Evolutionary conservation across 2,888 invertebrate genomes (phyloP).

Genomic region (Notocelia uddmanniana): DNA sequence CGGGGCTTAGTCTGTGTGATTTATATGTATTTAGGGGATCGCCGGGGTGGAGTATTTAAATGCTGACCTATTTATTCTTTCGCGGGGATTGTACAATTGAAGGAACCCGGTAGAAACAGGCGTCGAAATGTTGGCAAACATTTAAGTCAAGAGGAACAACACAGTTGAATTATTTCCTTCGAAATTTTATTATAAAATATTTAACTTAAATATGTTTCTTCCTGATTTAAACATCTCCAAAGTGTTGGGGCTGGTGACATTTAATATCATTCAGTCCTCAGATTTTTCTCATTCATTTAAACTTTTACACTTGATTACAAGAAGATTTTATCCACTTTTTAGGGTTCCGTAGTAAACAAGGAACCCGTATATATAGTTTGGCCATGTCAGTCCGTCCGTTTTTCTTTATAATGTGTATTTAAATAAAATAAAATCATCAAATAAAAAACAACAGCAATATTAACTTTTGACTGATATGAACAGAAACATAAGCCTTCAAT

Average conservation of each 20-base stretch:
- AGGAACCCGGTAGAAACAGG: conserved; percentile 13
- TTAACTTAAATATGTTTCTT: neutral
- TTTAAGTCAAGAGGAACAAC: conserved; percentile 13
- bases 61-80: conserved; percentile 62
- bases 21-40: conserved; percentile 67
- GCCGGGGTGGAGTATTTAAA: conserved; percentile 61
- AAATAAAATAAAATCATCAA: no score
- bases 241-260: neutral
- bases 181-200: neutral
- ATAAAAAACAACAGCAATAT: no score
- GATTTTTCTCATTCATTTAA: neutral
- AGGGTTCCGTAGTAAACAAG: no score
- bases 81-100: conserved; percentile 36
- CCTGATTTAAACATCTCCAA: neutral
- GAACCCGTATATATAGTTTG: no score
- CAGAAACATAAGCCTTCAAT: no score
- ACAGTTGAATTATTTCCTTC: neutral
- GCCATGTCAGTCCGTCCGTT: no score
- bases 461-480: no score
- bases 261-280: neutral
- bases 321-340: no score
- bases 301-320: neutral
- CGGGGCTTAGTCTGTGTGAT: conserved; percentile 65
- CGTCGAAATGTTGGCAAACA: conserved; percentile 19
- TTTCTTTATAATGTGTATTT: no score